Conservation (phyloP, 2,797 vertebrate species). For the Onychomys leucogaster region DNA sequence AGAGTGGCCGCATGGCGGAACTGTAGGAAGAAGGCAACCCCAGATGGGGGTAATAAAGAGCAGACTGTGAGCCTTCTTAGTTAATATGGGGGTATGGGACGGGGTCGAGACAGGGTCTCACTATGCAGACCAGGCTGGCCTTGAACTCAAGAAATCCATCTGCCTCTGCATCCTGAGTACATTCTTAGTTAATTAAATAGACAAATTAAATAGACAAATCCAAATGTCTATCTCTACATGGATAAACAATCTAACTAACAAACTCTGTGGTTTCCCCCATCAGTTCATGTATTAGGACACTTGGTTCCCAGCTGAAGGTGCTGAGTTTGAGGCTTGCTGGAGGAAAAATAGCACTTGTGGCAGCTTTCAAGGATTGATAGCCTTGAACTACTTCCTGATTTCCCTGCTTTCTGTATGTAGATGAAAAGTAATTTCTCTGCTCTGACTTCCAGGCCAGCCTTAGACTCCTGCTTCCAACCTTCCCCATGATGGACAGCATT, state of each 20-base stretch:
- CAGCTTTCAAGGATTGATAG: neutral
- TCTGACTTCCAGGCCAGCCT: neutral
- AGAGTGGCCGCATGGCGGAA: conserved; percentile 40
- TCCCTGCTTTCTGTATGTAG: neutral
- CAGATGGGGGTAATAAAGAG: neutral
- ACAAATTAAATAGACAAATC: conserved; percentile 52
- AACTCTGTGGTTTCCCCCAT: neutral
- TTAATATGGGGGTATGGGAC: too few species aligned
- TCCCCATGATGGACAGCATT: neutral
- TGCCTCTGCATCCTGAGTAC: neutral
- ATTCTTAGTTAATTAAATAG: conserved; percentile 47
- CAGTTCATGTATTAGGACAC: neutral
- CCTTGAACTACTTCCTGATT: neutral
- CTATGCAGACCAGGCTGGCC: neutral
- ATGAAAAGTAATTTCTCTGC: neutral
- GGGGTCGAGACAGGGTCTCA: neutral
- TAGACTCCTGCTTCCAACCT: neutral
- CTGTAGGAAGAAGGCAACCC: conserved; percentile 1
- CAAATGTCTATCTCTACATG: conserved; percentile 37
- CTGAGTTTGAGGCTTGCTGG: neutral
- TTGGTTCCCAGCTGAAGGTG: neutral
- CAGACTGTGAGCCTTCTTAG: neutral
- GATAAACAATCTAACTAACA: conserved; percentile 51
- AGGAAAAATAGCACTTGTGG: neutral
- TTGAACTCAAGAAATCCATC: neutral